Percentiles rank a stretch among this genome's conserved stretches.
phyloP scores from a whole-genome alignment of 2,888 invertebrate species.

The Drosophila mimica region DNA sequence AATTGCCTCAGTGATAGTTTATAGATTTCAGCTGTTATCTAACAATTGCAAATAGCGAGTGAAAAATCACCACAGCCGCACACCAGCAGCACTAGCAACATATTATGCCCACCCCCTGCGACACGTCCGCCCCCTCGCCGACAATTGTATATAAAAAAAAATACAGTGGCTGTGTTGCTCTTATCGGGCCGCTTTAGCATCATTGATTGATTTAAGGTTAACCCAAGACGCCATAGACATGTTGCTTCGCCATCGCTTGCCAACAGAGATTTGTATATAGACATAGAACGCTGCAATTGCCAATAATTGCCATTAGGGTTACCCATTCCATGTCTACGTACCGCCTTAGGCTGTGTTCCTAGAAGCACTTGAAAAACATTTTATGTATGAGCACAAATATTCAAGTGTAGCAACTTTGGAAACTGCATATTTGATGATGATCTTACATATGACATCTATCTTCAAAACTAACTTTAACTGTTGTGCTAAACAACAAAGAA shows the following conservation, averaged over 20 bases:
- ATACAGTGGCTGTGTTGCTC: constrained; percentile 43
- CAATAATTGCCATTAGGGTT: constrained; percentile 44
- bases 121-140: background rate
- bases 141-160: constrained; percentile 13
- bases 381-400: background rate
- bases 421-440: background rate
- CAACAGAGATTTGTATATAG: constrained; percentile 45
- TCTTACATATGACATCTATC: background rate
- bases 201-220: constrained; percentile 82
- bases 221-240: constrained; percentile 64
- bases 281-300: constrained; percentile 33
- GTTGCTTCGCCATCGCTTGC: constrained; percentile 54
- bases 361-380: background rate
- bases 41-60: constrained; percentile 73
- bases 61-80: constrained; percentile 54
- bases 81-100: constrained; percentile 43
- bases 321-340: constrained; percentile 2
- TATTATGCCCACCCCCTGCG: background rate
- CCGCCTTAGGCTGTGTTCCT: background rate
- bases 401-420: background rate
- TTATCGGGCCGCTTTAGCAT: constrained; percentile 66
- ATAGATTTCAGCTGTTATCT: constrained; percentile 61
- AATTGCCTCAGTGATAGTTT: constrained; percentile 3
- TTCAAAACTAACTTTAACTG: background rate
- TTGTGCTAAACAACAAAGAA: background rate